phyloP scores from a whole-genome alignment of 2,113 vertebrate species.

The Chauna torquata region DNA sequence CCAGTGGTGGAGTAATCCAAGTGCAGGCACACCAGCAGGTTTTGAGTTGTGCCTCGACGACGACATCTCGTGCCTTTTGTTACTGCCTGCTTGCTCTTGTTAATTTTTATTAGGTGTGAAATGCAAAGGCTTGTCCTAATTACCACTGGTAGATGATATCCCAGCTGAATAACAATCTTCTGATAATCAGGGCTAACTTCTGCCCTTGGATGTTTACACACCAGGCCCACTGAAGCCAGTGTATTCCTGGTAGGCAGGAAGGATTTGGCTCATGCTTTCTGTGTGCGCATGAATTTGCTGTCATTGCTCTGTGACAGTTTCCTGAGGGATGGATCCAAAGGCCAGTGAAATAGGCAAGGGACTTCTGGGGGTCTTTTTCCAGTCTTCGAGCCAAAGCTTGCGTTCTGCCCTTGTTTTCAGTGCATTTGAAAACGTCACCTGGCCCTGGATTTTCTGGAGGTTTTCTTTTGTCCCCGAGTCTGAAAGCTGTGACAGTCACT shows the following conservation, averaged over 20 bases:
- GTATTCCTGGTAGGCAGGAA: background rate
- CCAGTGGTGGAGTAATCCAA: background rate
- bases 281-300: accelerated
- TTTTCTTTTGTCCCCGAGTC: background rate
- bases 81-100: background rate
- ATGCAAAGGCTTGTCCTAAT: background rate
- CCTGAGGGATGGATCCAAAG: background rate
- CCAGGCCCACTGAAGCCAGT: background rate
- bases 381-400: background rate
- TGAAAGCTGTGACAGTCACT: background rate
- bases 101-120: slow-evolving; percentile 7
- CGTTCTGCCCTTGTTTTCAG: background rate
- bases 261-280: background rate
- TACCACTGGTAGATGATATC: background rate
- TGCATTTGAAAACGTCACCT: background rate
- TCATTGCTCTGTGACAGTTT: background rate
- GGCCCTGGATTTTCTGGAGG: background rate
- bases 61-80: background rate
- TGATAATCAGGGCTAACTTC: background rate
- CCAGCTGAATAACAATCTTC: background rate
- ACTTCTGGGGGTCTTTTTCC: background rate
- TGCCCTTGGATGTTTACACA: background rate
- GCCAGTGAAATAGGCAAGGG: background rate
- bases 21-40: background rate
- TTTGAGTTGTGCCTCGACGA: accelerated